Evolutionary conservation across 2,888 invertebrate genomes (phyloP).

Genomic region (Orgyia antiqua): DNA sequence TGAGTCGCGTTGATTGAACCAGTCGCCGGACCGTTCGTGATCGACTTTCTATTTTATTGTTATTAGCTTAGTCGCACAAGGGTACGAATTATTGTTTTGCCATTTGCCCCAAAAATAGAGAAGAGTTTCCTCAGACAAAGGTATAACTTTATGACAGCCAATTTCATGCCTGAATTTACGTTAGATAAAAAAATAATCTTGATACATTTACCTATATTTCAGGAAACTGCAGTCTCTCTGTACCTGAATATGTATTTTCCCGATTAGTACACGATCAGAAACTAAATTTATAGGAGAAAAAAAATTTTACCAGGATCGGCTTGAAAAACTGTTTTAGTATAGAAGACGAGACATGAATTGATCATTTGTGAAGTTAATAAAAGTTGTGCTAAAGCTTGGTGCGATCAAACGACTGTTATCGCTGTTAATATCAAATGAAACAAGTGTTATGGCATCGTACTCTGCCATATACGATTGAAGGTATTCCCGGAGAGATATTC

Average conservation of each 20-base stretch:
- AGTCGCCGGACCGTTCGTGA: slow-evolving; percentile 67
- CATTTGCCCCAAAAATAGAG: slow-evolving; percentile 67
- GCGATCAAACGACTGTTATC: slow-evolving; percentile 40
- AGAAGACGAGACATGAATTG: slow-evolving; percentile 32
- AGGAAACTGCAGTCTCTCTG: background rate
- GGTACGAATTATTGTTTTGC: slow-evolving; percentile 76
- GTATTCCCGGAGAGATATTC: slow-evolving; percentile 50
- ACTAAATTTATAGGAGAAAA: slow-evolving; percentile 14
- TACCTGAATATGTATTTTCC: slow-evolving; percentile 2
- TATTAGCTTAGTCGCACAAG: slow-evolving; percentile 70
- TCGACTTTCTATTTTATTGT: slow-evolving; percentile 77
- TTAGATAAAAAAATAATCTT: no score
- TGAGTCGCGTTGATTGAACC: slow-evolving; percentile 76
- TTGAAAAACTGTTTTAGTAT: slow-evolving; percentile 18
- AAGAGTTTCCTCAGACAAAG: slow-evolving; percentile 31
- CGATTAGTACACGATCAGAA: no score
- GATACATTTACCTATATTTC: no score
- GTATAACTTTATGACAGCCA: slow-evolving; percentile 45
- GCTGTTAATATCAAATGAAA: slow-evolving; percentile 54
- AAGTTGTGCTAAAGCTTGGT: background rate
- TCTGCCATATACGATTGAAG: slow-evolving; percentile 60
- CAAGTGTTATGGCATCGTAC: slow-evolving; percentile 69
- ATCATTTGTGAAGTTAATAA: slow-evolving; percentile 48
- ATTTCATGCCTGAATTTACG: no score
- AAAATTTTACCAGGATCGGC: no score